A percentile compares a stretch with the other conserved stretches of the same genome.
These are phyloP conservation scores for Chydorus sphaericus DNA, from an alignment of 2,888 invertebrate species.

Conservation along the genomic window DNA sequence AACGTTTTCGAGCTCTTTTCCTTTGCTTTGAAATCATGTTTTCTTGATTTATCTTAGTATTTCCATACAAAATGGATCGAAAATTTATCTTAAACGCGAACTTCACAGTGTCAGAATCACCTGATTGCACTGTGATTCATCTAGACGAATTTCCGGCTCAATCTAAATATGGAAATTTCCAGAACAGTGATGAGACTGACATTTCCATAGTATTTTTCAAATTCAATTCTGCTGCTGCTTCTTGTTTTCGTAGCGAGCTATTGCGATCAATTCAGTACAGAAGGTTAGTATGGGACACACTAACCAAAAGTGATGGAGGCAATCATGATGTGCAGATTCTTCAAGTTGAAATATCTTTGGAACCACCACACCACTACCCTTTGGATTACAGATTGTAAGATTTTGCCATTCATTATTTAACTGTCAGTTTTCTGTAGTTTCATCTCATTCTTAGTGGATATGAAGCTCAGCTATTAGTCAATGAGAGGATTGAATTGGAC, in stretches of 20 bases:
- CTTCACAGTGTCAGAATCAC: background rate
- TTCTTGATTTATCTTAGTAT: too few relatives aligned
- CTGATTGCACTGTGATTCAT: background rate
- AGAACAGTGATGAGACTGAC: background rate
- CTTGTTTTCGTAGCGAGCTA: background rate
- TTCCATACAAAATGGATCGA: background rate
- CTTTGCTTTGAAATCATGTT: too few relatives aligned
- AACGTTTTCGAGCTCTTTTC: too few relatives aligned
- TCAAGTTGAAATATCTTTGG: background rate
- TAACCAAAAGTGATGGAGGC: background rate
- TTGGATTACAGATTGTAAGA: background rate
- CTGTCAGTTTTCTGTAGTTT: background rate
- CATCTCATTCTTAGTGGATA: background rate
- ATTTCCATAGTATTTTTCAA: background rate
- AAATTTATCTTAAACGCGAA: background rate
- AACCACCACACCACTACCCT: background rate
- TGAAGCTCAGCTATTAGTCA: slow-evolving; percentile 5
- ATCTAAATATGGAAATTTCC: background rate
- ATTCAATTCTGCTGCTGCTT: background rate
- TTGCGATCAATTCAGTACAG: background rate
- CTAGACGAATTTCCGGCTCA: background rate
- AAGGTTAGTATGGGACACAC: background rate
- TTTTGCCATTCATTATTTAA: background rate
- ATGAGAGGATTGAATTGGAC: slow-evolving; percentile 44
- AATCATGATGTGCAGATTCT: background rate